phyloP scores from a whole-genome alignment of 2,888 invertebrate species.

The Cyclophora albipunctata region DNA sequence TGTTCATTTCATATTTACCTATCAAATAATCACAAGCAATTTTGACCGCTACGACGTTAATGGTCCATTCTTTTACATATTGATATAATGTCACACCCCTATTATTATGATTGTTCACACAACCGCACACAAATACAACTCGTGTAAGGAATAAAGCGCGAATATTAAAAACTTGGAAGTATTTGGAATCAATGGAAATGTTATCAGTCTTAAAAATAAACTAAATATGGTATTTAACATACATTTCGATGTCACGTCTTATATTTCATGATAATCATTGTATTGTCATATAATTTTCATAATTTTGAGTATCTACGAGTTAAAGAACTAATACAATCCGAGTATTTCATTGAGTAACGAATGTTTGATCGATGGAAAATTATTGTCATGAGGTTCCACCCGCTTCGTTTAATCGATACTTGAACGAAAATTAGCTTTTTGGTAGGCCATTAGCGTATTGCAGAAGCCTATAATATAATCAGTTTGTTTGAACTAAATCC shows the following conservation, averaged over 20 bases:
- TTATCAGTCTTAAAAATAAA: conserved; percentile 33
- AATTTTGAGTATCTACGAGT: too few relatives aligned
- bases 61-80: conserved; percentile 72
- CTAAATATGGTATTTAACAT: conserved; percentile 4
- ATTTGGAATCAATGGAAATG: conserved; percentile 28
- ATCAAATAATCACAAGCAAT: conserved; percentile 32
- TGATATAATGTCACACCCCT: conserved; percentile 60
- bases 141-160: neutral
- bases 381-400: too few relatives aligned
- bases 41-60: conserved; percentile 33
- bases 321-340: too few relatives aligned
- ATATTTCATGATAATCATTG: too few relatives aligned
- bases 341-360: too few relatives aligned
- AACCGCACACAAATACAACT: conserved; percentile 39
- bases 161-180: conserved; percentile 15
- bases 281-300: too few relatives aligned
- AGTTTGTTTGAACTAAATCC: too few relatives aligned
- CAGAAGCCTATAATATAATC: too few relatives aligned
- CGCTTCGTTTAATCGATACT: too few relatives aligned
- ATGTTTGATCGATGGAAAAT: too few relatives aligned
- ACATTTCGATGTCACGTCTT: conserved; percentile 3
- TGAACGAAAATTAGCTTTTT: too few relatives aligned
- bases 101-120: conserved; percentile 41
- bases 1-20: conserved; percentile 8
- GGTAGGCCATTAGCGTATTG: too few relatives aligned